phyloP scores from a whole-genome alignment of 2,113 vertebrate genomes.

The Vireo altiloquus region DNA sequence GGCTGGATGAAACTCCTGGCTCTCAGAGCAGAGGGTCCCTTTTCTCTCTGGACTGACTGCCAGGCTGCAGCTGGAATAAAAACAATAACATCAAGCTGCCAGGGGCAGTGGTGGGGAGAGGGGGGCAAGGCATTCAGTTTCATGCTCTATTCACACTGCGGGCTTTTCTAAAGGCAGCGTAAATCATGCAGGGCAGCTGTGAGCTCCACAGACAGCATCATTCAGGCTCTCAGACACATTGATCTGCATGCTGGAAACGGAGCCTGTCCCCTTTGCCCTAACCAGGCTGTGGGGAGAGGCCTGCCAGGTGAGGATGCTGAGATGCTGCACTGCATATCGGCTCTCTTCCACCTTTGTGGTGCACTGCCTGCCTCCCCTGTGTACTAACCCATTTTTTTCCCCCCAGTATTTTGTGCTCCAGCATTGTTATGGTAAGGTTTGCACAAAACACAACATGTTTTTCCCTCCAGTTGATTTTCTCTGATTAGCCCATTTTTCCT shows the following conservation, averaged over 20 bases:
- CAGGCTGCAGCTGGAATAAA: neutral
- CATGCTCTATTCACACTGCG: neutral
- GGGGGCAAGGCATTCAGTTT: neutral
- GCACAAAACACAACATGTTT: neutral
- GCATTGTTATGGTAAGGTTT: neutral
- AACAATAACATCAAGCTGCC: neutral
- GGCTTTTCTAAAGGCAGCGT: neutral
- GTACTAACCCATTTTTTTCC: neutral
- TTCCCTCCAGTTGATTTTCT: neutral
- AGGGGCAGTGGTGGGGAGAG: neutral
- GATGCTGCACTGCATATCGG: neutral
- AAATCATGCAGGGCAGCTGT: neutral
- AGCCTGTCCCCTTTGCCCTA: neutral
- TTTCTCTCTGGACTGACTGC: neutral
- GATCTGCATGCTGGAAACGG: neutral
- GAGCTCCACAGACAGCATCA: neutral
- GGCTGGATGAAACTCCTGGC: neutral
- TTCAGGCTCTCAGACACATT: neutral
- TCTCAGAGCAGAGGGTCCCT: neutral
- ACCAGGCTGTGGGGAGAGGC: neutral
- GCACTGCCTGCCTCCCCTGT: neutral
- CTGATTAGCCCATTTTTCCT: constrained; percentile 33
- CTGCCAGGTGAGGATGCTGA: neutral
- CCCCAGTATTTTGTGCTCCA: neutral
- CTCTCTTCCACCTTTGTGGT: neutral